Conservation (phyloP, 1,140 invertebrate genomes). For the Calephelis nemesis region DNA sequence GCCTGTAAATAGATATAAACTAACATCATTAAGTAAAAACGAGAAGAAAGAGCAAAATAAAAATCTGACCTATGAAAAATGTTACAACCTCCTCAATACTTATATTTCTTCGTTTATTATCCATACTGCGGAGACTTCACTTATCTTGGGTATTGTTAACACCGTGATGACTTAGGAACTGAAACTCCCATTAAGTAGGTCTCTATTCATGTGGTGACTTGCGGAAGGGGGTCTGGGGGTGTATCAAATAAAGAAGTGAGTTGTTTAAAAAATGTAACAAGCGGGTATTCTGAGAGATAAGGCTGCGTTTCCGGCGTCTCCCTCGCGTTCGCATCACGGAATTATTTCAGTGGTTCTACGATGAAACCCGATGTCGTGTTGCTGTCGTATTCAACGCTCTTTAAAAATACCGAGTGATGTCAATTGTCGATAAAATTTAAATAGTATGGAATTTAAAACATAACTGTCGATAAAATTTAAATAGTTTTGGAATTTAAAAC, state of each 20-base stretch:
- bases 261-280: conserved; percentile 79
- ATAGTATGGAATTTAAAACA: too few species aligned
- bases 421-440: conserved; percentile 26
- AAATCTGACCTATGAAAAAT: conserved; percentile 24
- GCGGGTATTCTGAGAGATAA: conserved; percentile 73
- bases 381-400: conserved; percentile 73
- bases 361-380: conserved; percentile 63
- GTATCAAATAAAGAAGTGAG: conserved; percentile 73
- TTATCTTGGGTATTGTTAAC: conserved; percentile 73
- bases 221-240: conserved; percentile 35
- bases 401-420: conserved; percentile 70
- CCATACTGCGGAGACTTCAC: conserved; percentile 51
- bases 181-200: conserved; percentile 74
- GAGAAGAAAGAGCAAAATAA: conserved; percentile 5
- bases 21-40: too few species aligned
- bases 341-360: conserved; percentile 75
- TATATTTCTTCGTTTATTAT: conserved; percentile 65
- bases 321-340: conserved; percentile 47
- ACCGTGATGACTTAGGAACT: conserved; percentile 77
- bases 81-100: conserved; percentile 16
- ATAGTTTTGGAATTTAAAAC: too few species aligned
- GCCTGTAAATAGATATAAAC: too few species aligned
- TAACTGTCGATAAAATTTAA: too few species aligned
- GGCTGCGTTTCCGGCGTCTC: conserved; percentile 71
- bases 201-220: conserved; percentile 73